Conservation (phyloP, 2,113 vertebrate species). For the Dermatemys mawii region DNA sequence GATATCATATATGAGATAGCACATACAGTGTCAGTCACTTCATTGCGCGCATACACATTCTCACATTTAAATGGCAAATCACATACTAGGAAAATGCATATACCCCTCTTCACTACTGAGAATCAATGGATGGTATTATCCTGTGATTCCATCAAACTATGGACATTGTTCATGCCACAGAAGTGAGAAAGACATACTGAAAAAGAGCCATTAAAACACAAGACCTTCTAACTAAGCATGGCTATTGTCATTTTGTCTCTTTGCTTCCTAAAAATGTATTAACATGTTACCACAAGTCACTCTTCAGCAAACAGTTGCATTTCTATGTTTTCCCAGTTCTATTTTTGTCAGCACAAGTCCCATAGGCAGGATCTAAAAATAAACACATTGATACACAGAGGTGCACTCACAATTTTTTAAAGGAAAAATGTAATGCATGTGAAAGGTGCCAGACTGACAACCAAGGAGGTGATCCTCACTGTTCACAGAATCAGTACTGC, state of each 20-base stretch:
- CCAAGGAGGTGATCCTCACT: not conserved
- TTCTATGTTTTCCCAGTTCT: not conserved
- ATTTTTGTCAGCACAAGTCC: not conserved
- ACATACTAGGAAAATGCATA: not conserved
- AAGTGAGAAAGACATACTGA: not conserved
- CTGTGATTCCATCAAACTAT: not conserved
- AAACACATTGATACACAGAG: not conserved
- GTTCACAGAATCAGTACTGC: not conserved
- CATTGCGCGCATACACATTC: slow-evolving; percentile 48
- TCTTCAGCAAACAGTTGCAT: not conserved
- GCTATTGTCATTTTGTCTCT: not conserved
- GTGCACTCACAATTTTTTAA: not conserved
- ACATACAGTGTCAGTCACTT: slow-evolving; percentile 50
- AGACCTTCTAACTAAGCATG: not conserved
- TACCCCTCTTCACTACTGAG: not conserved
- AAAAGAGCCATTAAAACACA: not conserved
- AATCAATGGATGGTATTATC: slow-evolving; percentile 12
- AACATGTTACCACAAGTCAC: not conserved
- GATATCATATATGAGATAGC: not conserved
- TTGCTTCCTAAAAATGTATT: not conserved
- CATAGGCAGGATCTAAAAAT: not conserved
- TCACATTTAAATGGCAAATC: not conserved
- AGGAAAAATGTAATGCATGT: not conserved
- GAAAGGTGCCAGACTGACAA: not conserved
- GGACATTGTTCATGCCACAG: rapidly evolving